Base-by-base conservation (phyloP, 2,888 invertebrate genomes). In the Pristionchus maxplancki region DNA sequence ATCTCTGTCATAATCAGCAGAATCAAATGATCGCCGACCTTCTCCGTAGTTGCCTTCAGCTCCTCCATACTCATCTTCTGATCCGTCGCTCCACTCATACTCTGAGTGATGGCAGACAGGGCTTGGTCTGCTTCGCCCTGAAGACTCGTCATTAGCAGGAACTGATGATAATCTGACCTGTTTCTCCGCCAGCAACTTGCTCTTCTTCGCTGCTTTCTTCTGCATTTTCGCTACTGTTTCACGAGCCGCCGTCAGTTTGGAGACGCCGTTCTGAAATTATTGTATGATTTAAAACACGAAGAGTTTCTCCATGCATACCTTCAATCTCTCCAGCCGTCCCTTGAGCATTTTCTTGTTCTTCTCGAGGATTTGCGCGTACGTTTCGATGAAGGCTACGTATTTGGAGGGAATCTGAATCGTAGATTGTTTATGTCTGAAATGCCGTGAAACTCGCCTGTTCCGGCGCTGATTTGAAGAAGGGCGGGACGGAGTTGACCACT, bases 21-120 rank as follows among this genome's bases (percentile, higher is more conserved):
- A 44, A 9, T 44, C 44, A 44, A 44, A 44, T 9, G 44, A n/a
- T n/a, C 20, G 4, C 34, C 17, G 2, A 87, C 86, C 89, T 96
- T 96, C 93, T 98, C 97, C 0, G 98, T 97, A 94, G 97, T 97
- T n/a, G 96, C 96, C 92, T 96, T 95, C 91, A 96, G 95, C 81
- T 96, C 96, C 93, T 98, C 97, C 97, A 99, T 97, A 95, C 97
- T 98, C 87, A 97, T 97, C 95, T 97, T 97, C 94, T 98, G 97
- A 82, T 97, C 97, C 89, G 97, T 97, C 6, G 98, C 98, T 94
- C 97, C 97, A 92, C 95, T 95, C 96, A 99, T 98, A 1, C 98
- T 98, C 89, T 97, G 97, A 1, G 97, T 97, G 91, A 99, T 99
- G 96, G 98, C 97, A 93, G 97, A 97, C 48, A 99, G 96, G 0